These are phyloP conservation scores for Dynastes grantii DNA, from an alignment of 2,888 invertebrate genomes.

Conservation along the genomic window DNA sequence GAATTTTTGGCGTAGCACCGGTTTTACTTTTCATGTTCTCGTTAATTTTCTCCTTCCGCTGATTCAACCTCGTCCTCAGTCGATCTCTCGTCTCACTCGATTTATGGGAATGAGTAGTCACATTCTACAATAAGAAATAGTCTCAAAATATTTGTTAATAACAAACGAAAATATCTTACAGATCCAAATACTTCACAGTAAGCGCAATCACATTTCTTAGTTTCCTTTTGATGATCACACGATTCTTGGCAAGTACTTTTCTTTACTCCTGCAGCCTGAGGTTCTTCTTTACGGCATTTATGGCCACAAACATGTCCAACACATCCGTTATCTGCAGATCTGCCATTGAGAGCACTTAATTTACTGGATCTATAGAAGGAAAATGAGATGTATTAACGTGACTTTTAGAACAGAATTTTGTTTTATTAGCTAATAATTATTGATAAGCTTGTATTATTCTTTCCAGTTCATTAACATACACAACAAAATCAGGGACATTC, in stretches of 20 bases:
- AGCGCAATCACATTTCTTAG: slow-evolving; percentile 67
- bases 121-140: slow-evolving; percentile 50
- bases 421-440: not conserved
- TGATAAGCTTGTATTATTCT: too few species aligned
- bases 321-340: slow-evolving; percentile 52
- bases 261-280: slow-evolving; percentile 56
- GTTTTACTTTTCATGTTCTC: slow-evolving; percentile 42
- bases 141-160: not conserved
- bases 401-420: not conserved
- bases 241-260: slow-evolving; percentile 58
- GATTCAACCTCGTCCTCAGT: slow-evolving; percentile 65
- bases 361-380: slow-evolving; percentile 23
- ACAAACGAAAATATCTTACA: slow-evolving; percentile 58
- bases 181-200: slow-evolving; percentile 68
- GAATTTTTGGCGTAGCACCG: slow-evolving; percentile 42
- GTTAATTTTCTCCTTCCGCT: slow-evolving; percentile 59
- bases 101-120: slow-evolving; percentile 61
- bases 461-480: too few species aligned
- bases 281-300: slow-evolving; percentile 56
- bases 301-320: slow-evolving; percentile 55
- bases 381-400: slow-evolving; percentile 13
- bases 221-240: slow-evolving; percentile 64
- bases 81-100: slow-evolving; percentile 67
- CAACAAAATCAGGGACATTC: too few species aligned
- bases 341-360: slow-evolving; percentile 32